Evolutionary conservation across 2,888 invertebrate genomes (phyloP).

Genomic region (Metallyticus violacea): DNA sequence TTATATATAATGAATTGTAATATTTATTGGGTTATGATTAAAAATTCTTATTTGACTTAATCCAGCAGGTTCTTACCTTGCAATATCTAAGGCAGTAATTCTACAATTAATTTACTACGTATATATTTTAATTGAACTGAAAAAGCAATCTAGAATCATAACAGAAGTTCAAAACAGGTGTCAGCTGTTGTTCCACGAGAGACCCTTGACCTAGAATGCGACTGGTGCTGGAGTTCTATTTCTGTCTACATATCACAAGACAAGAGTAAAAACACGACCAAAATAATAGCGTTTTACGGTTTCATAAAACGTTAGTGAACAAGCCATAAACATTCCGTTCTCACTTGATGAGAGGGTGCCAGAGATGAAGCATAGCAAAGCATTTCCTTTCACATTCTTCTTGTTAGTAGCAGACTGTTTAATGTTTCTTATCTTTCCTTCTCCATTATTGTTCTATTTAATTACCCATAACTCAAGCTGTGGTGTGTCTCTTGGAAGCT

Average conservation of each 20-base stretch:
- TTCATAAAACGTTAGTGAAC: conserved; percentile 8
- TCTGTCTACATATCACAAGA: not conserved
- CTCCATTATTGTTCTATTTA: not conserved
- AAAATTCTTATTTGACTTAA: too few species aligned
- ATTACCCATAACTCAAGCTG: not conserved
- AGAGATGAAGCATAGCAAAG: not conserved
- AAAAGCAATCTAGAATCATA: too few species aligned
- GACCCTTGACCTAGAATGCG: not conserved
- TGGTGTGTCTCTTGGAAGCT: too few species aligned
- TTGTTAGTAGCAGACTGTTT: not conserved
- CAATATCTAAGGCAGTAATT: too few species aligned
- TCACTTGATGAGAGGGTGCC: not conserved
- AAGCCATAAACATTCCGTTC: not conserved
- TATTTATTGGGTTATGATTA: too few species aligned
- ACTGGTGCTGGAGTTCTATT: too few species aligned
- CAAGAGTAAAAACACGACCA: not conserved
- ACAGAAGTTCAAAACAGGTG: not conserved
- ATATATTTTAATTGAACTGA: too few species aligned
- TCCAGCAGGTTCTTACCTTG: too few species aligned
- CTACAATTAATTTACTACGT: too few species aligned
- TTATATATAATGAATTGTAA: too few species aligned
- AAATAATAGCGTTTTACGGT: not conserved
- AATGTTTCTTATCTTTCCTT: not conserved
- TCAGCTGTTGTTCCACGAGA: not conserved
- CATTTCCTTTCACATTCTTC: not conserved